These are phyloP conservation scores for Mythimna loreyi DNA, from an alignment of 2,888 invertebrate species.

Conservation along the genomic window DNA sequence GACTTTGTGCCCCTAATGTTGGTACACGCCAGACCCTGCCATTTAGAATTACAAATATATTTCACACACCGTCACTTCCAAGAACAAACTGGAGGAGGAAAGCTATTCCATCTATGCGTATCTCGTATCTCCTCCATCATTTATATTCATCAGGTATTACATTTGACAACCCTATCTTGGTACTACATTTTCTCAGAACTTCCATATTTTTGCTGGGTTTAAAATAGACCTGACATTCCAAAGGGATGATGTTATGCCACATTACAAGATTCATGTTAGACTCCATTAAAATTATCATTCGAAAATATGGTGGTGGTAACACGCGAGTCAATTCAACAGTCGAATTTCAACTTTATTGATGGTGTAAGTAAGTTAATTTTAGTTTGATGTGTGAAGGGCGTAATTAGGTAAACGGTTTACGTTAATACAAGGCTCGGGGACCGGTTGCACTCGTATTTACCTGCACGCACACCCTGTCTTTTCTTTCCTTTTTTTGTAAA, in stretches of 20 bases:
- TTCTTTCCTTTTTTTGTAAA: conserved; percentile 60
- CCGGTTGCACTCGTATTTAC: conserved; percentile 81
- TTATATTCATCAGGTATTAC: conserved; percentile 61
- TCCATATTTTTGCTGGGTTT: conserved; percentile 36
- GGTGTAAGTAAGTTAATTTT: conserved; percentile 23
- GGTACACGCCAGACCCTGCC: conserved; percentile 41
- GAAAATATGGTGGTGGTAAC: conserved; percentile 67
- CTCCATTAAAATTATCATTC: conserved; percentile 73
- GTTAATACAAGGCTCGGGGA: conserved; percentile 77
- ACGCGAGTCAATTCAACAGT: conserved; percentile 65
- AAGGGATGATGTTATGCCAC: conserved; percentile 37
- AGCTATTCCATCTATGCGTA: conserved; percentile 35
- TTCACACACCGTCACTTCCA: conserved; percentile 41
- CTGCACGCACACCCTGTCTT: conserved; percentile 77
- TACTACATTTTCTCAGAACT: conserved; percentile 49
- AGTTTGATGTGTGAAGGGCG: conserved; percentile 51
- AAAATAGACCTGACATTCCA: conserved; percentile 22
- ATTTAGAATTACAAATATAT: conserved; percentile 57
- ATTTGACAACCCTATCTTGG: conserved; percentile 55
- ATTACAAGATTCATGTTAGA: conserved; percentile 73
- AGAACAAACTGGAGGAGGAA: conserved; percentile 31
- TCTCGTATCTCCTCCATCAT: conserved; percentile 33
- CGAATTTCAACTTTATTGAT: conserved; percentile 31
- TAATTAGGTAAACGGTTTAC: conserved; percentile 83
- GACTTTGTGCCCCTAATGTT: conserved; percentile 69